Conservation (phyloP, 2,113 vertebrate genomes). For the Phylloscopus whistleri region DNA sequence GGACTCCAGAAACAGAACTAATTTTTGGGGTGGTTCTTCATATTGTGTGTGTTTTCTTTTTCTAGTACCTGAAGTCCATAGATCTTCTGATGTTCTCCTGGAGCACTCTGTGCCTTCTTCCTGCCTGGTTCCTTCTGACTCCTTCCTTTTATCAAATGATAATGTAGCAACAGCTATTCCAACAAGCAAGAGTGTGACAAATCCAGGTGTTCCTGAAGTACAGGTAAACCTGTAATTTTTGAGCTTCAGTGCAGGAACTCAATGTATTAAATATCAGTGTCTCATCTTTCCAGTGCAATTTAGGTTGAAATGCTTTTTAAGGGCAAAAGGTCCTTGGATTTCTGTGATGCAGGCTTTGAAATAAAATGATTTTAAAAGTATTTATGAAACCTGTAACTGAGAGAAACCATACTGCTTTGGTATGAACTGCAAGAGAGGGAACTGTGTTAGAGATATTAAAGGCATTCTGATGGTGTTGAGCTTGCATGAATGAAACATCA, state of each 20-base stretch:
- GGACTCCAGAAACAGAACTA: not conserved
- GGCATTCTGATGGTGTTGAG: not conserved
- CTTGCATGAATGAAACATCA: not conserved
- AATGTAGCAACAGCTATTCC: not conserved
- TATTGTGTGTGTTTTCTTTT: not conserved
- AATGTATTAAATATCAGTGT: not conserved
- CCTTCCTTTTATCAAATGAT: constrained; percentile 35
- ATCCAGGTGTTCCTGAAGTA: constrained; percentile 10
- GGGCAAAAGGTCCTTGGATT: not conserved
- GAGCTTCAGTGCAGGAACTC: not conserved
- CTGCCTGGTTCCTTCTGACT: constrained; percentile 41
- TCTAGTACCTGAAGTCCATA: constrained; percentile 65
- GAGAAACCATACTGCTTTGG: not conserved
- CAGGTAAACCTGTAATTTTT: constrained; percentile 51
- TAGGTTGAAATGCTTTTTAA: not conserved
- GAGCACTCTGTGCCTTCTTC: constrained; percentile 19
- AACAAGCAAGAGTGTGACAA: not conserved
- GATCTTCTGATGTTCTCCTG: constrained; percentile 54
- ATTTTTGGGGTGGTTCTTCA: not conserved
- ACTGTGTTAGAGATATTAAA: not conserved
- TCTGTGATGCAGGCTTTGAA: not conserved
- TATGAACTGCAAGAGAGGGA: not conserved
- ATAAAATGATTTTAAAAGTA: not conserved
- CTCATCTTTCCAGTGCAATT: not conserved
- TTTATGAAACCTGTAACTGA: not conserved